Evolutionary conservation across 2,888 invertebrate species (phyloP), one percentile per base, ranked within the genome.

Genomic region (Cheilosia urbana): DNA sequence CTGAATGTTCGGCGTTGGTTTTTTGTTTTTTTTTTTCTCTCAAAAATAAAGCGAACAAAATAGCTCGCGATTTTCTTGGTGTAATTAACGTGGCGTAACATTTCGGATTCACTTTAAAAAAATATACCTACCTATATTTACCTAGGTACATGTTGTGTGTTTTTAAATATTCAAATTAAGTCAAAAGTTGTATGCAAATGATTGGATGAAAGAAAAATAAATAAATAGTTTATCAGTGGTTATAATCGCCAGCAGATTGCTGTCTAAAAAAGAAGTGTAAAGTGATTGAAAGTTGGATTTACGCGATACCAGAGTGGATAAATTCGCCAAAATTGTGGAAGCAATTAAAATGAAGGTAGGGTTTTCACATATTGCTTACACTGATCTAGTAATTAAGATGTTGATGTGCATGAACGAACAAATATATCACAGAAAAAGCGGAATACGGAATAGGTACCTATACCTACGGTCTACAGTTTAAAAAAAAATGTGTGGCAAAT

Each of bases 281-380:
- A 76, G 72, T 77, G 72, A 9, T 72, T 37, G 24, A 24, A 66
- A 47, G 62, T 15, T 53, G 72, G 81, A 77, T 85, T 85, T 77
- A 55, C 58, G 66, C 27, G 51, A 55, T 63, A 72, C 75, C 66
- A 84, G 72, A 83, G 84, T 80, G 85, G 85, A 85, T 85, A 90
- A 90, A 90, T 90, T 90, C 90, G 90, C 90, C 91, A 91, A 91
- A 91, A 91, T 91, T 91, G 91, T 91, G 91, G 91, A 91, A 91
- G 91, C 91, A 91, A 90, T 91, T 90, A 91, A 91, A 91, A 91
- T 91, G 91, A 91, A 91, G 91, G 91, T 91, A 87, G 88, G 90
- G 4, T n/a, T 73, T 40, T 9, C 3, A 11, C 47, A 47, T 19
- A 47, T 17, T n/a, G 17, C 7, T 6, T 2, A 45, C 2, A 15